Evolutionary conservation across 2,888 invertebrate genomes (phyloP).

Genomic region (Pogonocherus hispidulus): DNA sequence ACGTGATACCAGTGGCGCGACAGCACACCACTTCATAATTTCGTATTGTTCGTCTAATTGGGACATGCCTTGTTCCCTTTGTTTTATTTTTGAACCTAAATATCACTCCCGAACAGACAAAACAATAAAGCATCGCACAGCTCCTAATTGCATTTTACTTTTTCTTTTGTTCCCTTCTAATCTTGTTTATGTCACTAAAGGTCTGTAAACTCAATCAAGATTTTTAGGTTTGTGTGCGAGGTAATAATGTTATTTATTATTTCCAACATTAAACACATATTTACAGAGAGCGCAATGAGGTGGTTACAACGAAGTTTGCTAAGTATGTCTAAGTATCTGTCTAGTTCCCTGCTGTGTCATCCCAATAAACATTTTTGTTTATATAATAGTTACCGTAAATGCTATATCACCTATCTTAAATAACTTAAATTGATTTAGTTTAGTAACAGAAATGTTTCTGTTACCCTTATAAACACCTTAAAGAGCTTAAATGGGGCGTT

Average conservation of each 20-base stretch:
- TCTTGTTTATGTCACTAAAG: slow-evolving; percentile 39
- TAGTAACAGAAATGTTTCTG: too few species aligned
- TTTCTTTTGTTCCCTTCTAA: slow-evolving; percentile 46
- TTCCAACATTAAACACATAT: background rate
- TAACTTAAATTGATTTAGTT: too few species aligned
- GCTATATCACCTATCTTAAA: too few species aligned
- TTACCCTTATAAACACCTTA: too few species aligned
- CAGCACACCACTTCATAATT: slow-evolving; percentile 49
- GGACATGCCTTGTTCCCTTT: slow-evolving; percentile 57
- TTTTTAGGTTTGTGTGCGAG: background rate
- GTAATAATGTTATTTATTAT: background rate
- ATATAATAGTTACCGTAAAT: too few species aligned
- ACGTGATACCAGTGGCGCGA: slow-evolving; percentile 45
- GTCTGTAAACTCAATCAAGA: slow-evolving; percentile 8
- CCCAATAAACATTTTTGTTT: too few species aligned
- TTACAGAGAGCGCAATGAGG: too few species aligned
- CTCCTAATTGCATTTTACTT: slow-evolving; percentile 51
- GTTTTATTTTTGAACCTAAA: slow-evolving; percentile 61
- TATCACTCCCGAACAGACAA: slow-evolving; percentile 58
- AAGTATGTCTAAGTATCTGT: background rate
- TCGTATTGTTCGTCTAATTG: slow-evolving; percentile 61
- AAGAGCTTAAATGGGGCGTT: too few species aligned
- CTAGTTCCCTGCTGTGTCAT: too few species aligned
- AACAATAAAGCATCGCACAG: slow-evolving; percentile 50
- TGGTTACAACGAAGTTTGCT: too few species aligned